Base-by-base conservation (phyloP, 2,888 invertebrate genomes). In the Mayetiola destructor region DNA sequence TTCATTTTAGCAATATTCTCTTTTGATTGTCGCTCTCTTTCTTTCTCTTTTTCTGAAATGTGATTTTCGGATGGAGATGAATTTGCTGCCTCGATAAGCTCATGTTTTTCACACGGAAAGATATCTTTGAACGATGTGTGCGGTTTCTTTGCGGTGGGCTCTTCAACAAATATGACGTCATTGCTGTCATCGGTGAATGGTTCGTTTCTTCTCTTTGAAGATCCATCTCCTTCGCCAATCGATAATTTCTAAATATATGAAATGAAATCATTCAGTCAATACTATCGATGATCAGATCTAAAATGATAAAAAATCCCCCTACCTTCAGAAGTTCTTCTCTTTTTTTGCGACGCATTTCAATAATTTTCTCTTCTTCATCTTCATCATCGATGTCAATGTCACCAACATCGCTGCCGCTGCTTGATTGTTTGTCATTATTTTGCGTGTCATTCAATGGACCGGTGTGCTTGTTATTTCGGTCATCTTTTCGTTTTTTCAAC, bases 351-450 rank as follows among this genome's bases (percentile, higher is more conserved):
- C 92, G 77, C 66, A 81, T 80, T 68, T 93, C 90, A 68, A 96
- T 96, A 63, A 94, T 89, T 63, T 84, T 84, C 68, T 95, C 92
- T 67, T 95, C 95, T 63, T 88, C 88, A 61, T 89, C 88, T 61
- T 90, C 90, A 60, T 92, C 89, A 18, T 88, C 79, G 65, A 89
- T 82, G 64, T 88, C 82, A 58, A 85, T 77, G 66, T 85, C 80
- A 56, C 68, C 70, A 3, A 81, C 75, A 60, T 85, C 85, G 61
- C 82, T 84, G 61, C 83, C 85, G 61, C 81, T 82, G 3, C 81
- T 82, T 64, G 80, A 83, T 1, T 80, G 80, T 5, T 82, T 80
- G 6, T 77, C 69, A 20, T 36, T 23, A 63, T 84, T 84, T 61
- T 88, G 76, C 2, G 88, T 86, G 69, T 92, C 91, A 59, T 87